phyloP scores from a whole-genome alignment of 2,888 invertebrate genomes.

The Gonocerus acuteangulatus region DNA sequence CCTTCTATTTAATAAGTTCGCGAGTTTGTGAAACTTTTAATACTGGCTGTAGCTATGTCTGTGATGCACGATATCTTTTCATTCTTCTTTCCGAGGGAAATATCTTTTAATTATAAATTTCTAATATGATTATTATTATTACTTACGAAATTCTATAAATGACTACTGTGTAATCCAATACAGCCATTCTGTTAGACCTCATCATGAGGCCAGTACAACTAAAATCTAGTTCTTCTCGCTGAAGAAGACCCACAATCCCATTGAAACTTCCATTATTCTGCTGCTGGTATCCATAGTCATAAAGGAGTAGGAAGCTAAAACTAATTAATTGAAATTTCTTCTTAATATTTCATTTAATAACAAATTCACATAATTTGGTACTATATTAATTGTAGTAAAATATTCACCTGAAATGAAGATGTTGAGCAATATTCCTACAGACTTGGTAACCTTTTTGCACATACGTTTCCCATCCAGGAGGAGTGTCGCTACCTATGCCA shows the following conservation, averaged over 20 bases:
- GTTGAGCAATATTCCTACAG: neutral
- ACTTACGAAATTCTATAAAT: too few species aligned
- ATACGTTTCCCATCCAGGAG: neutral
- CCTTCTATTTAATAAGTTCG: too few species aligned
- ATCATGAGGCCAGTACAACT: constrained; percentile 51
- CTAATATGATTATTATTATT: too few species aligned
- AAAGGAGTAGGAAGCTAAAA: constrained; percentile 44
- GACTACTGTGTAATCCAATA: constrained; percentile 46
- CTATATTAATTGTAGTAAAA: too few species aligned
- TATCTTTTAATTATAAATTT: too few species aligned
- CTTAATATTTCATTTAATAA: neutral
- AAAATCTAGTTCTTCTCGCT: constrained; percentile 50
- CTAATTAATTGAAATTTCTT: neutral
- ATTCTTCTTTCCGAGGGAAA: too few species aligned
- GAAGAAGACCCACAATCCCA: constrained; percentile 51
- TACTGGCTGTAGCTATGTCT: too few species aligned
- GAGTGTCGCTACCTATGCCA: neutral
- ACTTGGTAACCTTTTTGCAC: neutral
- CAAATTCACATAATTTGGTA: too few species aligned
- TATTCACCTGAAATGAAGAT: neutral
- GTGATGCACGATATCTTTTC: too few species aligned
- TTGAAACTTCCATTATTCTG: constrained; percentile 51
- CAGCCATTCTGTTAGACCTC: constrained; percentile 50
- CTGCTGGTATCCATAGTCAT: constrained; percentile 50
- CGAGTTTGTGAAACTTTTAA: too few species aligned